Conservation (phyloP, 1,140 invertebrate genomes). For the Pseudomyrmex concolor region DNA sequence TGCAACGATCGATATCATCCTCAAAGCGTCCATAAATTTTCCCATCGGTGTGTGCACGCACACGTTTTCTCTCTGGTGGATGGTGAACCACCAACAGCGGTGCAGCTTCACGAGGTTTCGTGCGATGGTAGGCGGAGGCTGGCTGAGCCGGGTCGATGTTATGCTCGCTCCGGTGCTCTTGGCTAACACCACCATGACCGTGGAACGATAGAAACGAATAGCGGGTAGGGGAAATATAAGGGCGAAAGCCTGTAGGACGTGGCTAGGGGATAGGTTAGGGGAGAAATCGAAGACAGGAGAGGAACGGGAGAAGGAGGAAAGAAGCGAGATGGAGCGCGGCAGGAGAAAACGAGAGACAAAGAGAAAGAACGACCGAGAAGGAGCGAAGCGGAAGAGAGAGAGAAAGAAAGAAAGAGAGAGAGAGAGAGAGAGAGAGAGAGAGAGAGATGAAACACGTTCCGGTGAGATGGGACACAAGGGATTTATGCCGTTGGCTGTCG, state of each 20-base stretch:
- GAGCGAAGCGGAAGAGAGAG: neutral
- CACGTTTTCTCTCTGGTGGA: slow-evolving; percentile 48
- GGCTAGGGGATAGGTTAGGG: slow-evolving; percentile 42
- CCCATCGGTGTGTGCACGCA: slow-evolving; percentile 23
- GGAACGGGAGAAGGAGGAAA: slow-evolving; percentile 20
- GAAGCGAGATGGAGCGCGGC: neutral
- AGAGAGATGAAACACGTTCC: slow-evolving; percentile 33
- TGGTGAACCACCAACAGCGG: slow-evolving; percentile 54
- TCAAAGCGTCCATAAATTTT: slow-evolving; percentile 64
- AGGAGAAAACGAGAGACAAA: slow-evolving; percentile 25
- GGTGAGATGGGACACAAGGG: slow-evolving; percentile 56
- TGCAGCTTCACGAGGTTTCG: slow-evolving; percentile 56
- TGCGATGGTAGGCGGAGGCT: slow-evolving; percentile 69
- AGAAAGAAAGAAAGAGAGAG: neutral
- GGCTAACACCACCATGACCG: slow-evolving; percentile 58
- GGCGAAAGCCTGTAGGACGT: slow-evolving; percentile 63
- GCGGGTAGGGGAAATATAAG: slow-evolving; percentile 62
- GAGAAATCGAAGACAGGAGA: slow-evolving; percentile 55
- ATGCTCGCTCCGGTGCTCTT: slow-evolving; percentile 64
- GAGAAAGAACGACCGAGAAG: slow-evolving; percentile 35
- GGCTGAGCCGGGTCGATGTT: slow-evolving; percentile 75
- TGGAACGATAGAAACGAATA: slow-evolving; percentile 52
- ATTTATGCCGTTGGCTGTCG: slow-evolving; percentile 71
- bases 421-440: slow-evolving; percentile 13
- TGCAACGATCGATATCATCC: slow-evolving; percentile 64